Evolutionary conservation across 1,140 invertebrate species (phyloP).

Genomic region (Camponotus vicinus): DNA sequence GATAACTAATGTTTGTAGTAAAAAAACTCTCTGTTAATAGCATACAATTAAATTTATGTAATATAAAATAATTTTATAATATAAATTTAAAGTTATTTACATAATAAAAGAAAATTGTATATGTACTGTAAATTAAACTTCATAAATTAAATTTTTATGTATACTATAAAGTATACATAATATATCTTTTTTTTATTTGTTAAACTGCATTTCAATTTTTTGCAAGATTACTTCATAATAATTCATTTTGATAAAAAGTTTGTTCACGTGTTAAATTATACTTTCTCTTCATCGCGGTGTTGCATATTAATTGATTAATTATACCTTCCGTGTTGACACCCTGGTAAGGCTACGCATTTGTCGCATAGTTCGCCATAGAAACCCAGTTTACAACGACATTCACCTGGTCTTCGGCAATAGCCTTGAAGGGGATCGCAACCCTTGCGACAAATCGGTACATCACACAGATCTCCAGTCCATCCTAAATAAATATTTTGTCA

Average conservation of each 20-base stretch:
- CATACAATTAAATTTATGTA: too few relatives aligned
- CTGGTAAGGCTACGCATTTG: constrained; percentile 94
- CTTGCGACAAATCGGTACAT: constrained; percentile 95
- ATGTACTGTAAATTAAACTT: too few relatives aligned
- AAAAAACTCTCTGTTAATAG: too few relatives aligned
- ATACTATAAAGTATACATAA: not conserved
- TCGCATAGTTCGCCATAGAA: constrained; percentile 94
- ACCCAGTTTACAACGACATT: constrained; percentile 93
- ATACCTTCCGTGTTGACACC: constrained; percentile 92
- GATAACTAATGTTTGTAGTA: too few relatives aligned
- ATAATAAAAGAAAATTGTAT: too few relatives aligned
- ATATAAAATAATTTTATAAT: not conserved
- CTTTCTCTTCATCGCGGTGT: not conserved
- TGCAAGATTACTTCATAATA: not conserved
- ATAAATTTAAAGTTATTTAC: not conserved
- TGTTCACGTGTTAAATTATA: not conserved
- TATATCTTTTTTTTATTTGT: not conserved
- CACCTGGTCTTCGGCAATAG: constrained; percentile 95
- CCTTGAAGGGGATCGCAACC: constrained; percentile 97
- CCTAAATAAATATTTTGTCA: constrained; percentile 79
- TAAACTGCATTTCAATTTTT: not conserved
- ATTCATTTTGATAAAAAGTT: not conserved
- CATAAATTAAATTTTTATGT: too few relatives aligned
- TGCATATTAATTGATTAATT: not conserved
- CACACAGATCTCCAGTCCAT: constrained; percentile 97